These are phyloP conservation scores for Dilophus febrilis DNA, from an alignment of 2,888 invertebrate genomes.

Conservation along the genomic window DNA sequence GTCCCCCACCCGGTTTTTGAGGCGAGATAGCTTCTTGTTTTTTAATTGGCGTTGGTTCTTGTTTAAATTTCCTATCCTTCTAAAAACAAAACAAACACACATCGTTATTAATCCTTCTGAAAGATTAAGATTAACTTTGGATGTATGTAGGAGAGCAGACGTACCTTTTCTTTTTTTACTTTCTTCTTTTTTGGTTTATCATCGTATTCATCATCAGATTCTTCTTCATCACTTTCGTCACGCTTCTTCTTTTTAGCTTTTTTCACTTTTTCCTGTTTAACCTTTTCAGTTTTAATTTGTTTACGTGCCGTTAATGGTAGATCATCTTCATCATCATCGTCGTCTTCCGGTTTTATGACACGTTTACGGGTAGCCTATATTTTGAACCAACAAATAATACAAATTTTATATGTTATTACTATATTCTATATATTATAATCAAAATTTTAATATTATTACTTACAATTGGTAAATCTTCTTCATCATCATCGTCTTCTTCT, in stretches of 20 bases:
- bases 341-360: conserved; percentile 15
- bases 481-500: conserved; percentile 36
- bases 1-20: conserved; percentile 37
- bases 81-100: conserved; percentile 14
- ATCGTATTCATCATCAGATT: conserved; percentile 39
- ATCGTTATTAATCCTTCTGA: conserved; percentile 14
- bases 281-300: conserved; percentile 42
- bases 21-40: conserved; percentile 3
- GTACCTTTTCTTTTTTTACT: conserved; percentile 23
- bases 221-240: conserved; percentile 32
- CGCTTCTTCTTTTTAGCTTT: conserved; percentile 40
- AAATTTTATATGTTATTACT: neutral
- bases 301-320: conserved; percentile 48
- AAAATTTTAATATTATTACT: conserved; percentile 18
- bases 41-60: conserved; percentile 16
- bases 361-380: conserved; percentile 31
- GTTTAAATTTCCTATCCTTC: conserved; percentile 16
- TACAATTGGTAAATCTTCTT: conserved; percentile 64
- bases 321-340: conserved; percentile 51
- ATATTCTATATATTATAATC: neutral
- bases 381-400: conserved; percentile 13
- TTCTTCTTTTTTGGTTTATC: conserved; percentile 40
- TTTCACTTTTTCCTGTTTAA: conserved; percentile 33
- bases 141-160: too few relatives aligned
- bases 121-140: neutral